A percentile compares a stretch with the other conserved stretches of the same genome.
Conservation (phyloP, 1,140 invertebrate genomes). For the Drosophila kurseongensis region DNA sequence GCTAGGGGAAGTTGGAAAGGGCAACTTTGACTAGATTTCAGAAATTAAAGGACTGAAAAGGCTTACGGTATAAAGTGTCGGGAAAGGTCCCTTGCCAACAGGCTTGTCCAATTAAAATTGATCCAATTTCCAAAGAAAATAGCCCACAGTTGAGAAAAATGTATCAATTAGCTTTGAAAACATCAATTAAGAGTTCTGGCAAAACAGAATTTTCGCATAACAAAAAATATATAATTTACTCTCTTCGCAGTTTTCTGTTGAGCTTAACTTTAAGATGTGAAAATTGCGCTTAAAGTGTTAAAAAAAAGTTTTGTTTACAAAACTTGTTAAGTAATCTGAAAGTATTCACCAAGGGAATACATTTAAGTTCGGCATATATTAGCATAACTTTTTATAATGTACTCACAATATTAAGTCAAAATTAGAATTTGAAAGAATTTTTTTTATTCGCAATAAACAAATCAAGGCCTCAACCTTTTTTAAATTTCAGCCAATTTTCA, state of each 20-base stretch:
- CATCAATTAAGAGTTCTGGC: neutral
- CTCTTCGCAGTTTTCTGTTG: neutral
- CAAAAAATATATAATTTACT: neutral
- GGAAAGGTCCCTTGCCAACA: constrained; percentile 14
- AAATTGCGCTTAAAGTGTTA: neutral
- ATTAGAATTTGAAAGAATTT: no score
- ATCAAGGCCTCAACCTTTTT: neutral
- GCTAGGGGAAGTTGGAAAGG: constrained; percentile 9
- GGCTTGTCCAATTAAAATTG: constrained; percentile 22
- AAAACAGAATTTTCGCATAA: neutral
- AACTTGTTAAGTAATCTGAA: neutral
- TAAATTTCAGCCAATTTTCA: neutral
- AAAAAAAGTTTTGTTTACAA: neutral
- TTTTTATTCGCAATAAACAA: no score
- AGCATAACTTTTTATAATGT: neutral
- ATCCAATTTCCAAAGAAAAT: constrained; percentile 35
- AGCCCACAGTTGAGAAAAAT: neutral
- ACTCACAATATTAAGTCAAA: no score
- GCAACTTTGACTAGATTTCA: neutral
- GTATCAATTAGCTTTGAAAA: neutral
- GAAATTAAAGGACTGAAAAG: constrained; percentile 18
- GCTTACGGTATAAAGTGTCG: constrained; percentile 8
- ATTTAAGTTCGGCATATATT: neutral
- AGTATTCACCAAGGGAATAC: neutral
- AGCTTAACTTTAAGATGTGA: neutral